These are phyloP conservation scores for Eilema sororculum DNA, from an alignment of 2,888 invertebrate genomes.

Conservation along the genomic window DNA sequence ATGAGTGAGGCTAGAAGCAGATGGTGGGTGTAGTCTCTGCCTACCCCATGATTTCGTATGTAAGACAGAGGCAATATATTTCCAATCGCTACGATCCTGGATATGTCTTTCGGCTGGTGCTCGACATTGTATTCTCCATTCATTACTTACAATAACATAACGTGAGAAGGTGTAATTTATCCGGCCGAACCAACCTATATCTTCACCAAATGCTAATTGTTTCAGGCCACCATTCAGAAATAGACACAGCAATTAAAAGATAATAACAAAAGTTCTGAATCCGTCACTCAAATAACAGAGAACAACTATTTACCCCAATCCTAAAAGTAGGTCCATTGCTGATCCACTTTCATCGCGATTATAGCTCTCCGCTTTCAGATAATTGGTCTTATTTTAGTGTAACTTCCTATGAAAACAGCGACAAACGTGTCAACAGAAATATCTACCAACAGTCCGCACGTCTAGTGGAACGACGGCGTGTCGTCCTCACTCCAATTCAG, in stretches of 20 bases:
- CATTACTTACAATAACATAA: not conserved
- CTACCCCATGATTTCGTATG: no score
- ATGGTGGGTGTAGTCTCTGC: no score
- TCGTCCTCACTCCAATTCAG: conserved; percentile 51
- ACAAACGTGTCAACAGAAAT: conserved; percentile 57
- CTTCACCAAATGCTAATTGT: not conserved
- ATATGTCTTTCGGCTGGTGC: not conserved
- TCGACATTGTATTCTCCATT: no score
- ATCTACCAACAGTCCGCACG: conserved; percentile 34
- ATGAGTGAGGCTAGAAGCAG: no score
- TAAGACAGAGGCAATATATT: no score
- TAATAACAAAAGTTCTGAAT: not conserved
- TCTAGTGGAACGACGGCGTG: conserved; percentile 37
- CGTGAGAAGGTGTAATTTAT: not conserved
- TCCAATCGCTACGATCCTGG: not conserved
- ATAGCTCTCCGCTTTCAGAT: conserved; percentile 38
- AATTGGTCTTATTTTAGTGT: conserved; percentile 46
- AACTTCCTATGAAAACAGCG: conserved; percentile 44
- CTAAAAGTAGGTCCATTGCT: conserved; percentile 38
- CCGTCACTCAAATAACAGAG: not conserved
- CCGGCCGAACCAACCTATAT: no score
- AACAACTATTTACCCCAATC: conserved; percentile 7
- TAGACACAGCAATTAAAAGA: not conserved
- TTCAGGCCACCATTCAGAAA: not conserved
- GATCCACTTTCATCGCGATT: conserved; percentile 42